phyloP scores from a whole-genome alignment of 1,140 invertebrate genomes.

The Popillia japonica region DNA sequence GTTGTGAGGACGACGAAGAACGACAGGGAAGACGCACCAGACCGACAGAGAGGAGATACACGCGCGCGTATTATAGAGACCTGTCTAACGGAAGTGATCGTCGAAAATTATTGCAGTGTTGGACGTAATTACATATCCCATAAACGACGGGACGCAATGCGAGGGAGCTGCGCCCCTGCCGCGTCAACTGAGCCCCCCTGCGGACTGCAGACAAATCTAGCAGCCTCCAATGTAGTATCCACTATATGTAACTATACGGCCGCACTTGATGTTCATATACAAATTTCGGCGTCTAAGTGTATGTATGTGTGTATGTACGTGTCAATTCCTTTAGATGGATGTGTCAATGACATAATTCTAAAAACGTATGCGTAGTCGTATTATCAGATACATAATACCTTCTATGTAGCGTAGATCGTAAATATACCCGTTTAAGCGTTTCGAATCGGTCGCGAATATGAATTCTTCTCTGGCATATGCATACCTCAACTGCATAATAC shows the following conservation, averaged over 20 bases:
- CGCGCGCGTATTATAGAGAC: slow-evolving; percentile 34
- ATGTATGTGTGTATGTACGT: no score
- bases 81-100: slow-evolving; percentile 44
- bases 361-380: no score
- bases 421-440: not conserved
- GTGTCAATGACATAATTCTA: no score
- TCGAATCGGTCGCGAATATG: not conserved
- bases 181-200: slow-evolving; percentile 44
- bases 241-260: no score
- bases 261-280: no score
- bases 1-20: not conserved
- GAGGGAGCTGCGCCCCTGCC: slow-evolving; percentile 45
- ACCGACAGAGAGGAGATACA: not conserved
- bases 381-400: slow-evolving; percentile 1
- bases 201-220: slow-evolving; percentile 46
- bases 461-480: not conserved
- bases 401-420: not conserved
- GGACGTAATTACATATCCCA: slow-evolving; percentile 48
- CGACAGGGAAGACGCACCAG: not conserved
- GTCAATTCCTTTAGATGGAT: no score
- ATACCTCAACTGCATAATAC: not conserved
- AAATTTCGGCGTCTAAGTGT: no score
- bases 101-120: slow-evolving; percentile 46
- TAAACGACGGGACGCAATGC: slow-evolving; percentile 45
- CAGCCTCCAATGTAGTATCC: no score